Evolutionary conservation across 2,797 vertebrate genomes (phyloP), one percentile per base, ranked within the genome.

Genomic region (Oceanodroma leucorhoa): DNA sequence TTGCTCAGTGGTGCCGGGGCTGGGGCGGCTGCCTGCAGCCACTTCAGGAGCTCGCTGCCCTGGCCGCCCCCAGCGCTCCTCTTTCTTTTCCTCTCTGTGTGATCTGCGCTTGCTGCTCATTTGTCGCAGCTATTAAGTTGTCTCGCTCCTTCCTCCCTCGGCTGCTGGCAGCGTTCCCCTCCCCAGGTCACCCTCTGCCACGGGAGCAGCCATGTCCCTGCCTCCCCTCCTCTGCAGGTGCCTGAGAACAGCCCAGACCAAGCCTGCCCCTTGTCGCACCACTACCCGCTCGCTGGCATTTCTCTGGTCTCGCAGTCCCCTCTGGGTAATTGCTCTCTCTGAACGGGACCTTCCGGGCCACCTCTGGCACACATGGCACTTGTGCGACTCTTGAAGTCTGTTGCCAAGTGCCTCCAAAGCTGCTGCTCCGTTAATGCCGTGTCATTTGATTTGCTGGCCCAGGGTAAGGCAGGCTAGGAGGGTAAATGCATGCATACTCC

Each of bases 241-340:
- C 36, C 75, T 3, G 62, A 36, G 57, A 1, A 1, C 60, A 7
- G 71, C 34, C 18, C 58, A 3, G 40, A 2, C 16, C 26, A 11
- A n/a, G 10, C 23, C 9, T 20, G 1, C 2, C 21, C 26, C 8
- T 40, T 76, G 2, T 3, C 10, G 23, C 40, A 19, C n/a, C 9
- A 0, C 29, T 54, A 18, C 24, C 50, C 1, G 0, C 11, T 55
- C 2, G 0, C 32, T 5, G 67, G 40, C 57, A 5, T 24, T 73
- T 21, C 45, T 57, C 21, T 65, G 27, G 4, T 17, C 53, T 67
- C 71, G 6, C n/a, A 3, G 32, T 7, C 34, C 46, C n/a, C 51
- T 30, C 55, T 6, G 64, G 57, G 53, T 21, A 7, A 45, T 10
- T n/a, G 34, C 15, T 67, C 4, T 15, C 4, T 27, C 61, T 41